These are phyloP conservation scores for Umimayanthus chanpuru DNA, from an alignment of 92 coral and sea anemone species.

Conservation along the genomic window DNA sequence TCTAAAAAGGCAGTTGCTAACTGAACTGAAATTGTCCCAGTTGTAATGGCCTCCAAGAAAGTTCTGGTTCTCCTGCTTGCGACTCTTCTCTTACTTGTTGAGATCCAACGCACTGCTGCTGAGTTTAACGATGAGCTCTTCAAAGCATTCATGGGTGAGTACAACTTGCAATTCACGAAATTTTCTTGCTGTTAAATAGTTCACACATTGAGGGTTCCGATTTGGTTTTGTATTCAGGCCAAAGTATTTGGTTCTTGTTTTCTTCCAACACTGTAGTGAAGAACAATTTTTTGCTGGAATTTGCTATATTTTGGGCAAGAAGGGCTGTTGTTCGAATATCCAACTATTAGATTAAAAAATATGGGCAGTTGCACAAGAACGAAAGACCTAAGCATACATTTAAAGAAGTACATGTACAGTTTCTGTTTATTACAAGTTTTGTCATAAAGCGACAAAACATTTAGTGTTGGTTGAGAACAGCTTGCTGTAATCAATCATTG, in stretches of 20 bases:
- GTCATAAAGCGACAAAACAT: no score
- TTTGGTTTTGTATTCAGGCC: not conserved
- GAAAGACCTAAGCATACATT: no score
- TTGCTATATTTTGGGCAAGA: not conserved
- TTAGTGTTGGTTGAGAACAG: no score
- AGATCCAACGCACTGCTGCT: constrained; percentile 8
- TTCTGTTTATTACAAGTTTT: no score
- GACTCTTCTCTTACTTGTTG: not conserved
- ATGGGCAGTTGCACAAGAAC: not conserved
- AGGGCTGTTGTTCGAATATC: not conserved
- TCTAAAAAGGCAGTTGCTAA: not conserved
- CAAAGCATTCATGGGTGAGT: not conserved
- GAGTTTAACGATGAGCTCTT: not conserved
- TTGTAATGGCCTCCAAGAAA: constrained; percentile 14
- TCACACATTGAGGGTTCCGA: not conserved
- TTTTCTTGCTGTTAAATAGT: not conserved
- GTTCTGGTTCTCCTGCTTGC: constrained; percentile 1
- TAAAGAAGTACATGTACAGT: no score
- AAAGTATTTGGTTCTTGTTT: not conserved
- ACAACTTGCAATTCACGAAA: not conserved
- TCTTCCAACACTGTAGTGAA: not conserved
- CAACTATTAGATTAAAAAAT: not conserved
- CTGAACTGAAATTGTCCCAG: not conserved
- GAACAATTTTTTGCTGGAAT: no score
- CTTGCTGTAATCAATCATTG: no score